Base-by-base conservation (phyloP, 30 jellyfish, hydroid and myxozoan genomes). In the Catostylus mosaicus region DNA sequence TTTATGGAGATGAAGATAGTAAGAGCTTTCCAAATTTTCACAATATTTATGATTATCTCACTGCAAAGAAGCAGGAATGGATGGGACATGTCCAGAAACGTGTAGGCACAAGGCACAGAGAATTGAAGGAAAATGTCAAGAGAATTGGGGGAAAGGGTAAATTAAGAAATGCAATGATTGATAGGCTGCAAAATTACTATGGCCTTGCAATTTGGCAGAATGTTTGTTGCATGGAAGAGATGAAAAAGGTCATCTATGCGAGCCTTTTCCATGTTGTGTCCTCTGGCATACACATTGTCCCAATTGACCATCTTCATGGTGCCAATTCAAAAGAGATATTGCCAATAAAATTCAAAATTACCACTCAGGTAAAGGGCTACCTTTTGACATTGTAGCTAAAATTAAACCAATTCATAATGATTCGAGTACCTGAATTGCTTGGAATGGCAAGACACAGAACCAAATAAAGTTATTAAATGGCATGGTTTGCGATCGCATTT, bases 1-100 rank as follows among this genome's bases (percentile, higher is more conserved):
- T 78, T 26, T 24, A 48, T 33, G 89, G 89, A 30, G 91, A 67
- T 67, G 91, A 90, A 8, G 88, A 81, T 33, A 81, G 88, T 84
- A 81, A 81, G 70, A 67, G 88, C 29, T 67, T 30, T 48, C 22
- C 63, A 34, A 29, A 75, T 81, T 62, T 65, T 16, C 29, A 65
- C 31, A 34, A 81, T 46, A 20, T 43, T 50, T 81, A 81, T 65
- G 54, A n/a, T 23, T 35, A 67, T n/a, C 69, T 48, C 35, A 61
- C 36, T 19, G 65, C 67, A 3, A 67, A 29, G 36, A 67, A 81
- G 50, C 65, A 30, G 33, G 89, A 46, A 71, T 75, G 27, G 33
- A 50, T 50, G 2, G 24, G 82, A 30, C 60, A 69, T 31, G 26
- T 33, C 12, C 60, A 69, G 26, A 73, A 73, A 34, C 50, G 85